Evolutionary conservation across 2,888 invertebrate species (phyloP), one percentile per base, ranked within the genome.

Genomic region (Mythimna loreyi): DNA sequence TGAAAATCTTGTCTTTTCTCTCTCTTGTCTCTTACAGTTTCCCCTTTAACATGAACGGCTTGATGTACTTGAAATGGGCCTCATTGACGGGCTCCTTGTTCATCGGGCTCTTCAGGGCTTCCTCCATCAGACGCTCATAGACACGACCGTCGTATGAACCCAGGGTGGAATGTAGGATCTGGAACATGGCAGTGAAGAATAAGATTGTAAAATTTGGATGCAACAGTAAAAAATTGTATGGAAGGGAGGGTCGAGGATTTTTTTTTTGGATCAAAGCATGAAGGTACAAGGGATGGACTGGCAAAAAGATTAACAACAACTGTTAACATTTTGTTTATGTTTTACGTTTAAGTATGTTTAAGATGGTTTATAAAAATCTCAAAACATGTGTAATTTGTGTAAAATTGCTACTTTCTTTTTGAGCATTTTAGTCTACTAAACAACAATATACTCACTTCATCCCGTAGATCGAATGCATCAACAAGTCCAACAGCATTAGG

Each of bases 401-500:
- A n/a, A n/a, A n/a, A n/a, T n/a, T n/a, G n/a, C n/a, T n/a, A n/a
- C n/a, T n/a, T n/a, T n/a, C n/a, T 36, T 11, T 2, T 36, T 11
- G 33, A 36, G 36, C 19, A 40, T 2, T 40, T 16, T 6, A 13
- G 40, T 40, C 40, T 40, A 40, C 16, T 19, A 16, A 45, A 45
- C n/a, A 8, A 19, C 8, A 21, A 9, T 9, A 7, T 33, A 81
- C 85, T 80, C 53, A 98, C 96, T 86, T 97, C 97, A 89, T 98
- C 98, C 23, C 97, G 96, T 40, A 98, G 96, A 87, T 99, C 99
- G 86, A 99, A 99, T 3, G 98, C 97, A 92, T 99, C 99, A 0
- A 99, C 99, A 21, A 99, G 95, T 0, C 98, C 97, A 0, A 99
- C 97, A 0, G 98, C 98, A 90, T 99, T 98, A 0, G 98, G 98